Percentiles rank a stretch among this genome's conserved stretches.
These are phyloP conservation scores for Nudaria mundana DNA, from an alignment of 2,888 invertebrate species.

Conservation along the genomic window DNA sequence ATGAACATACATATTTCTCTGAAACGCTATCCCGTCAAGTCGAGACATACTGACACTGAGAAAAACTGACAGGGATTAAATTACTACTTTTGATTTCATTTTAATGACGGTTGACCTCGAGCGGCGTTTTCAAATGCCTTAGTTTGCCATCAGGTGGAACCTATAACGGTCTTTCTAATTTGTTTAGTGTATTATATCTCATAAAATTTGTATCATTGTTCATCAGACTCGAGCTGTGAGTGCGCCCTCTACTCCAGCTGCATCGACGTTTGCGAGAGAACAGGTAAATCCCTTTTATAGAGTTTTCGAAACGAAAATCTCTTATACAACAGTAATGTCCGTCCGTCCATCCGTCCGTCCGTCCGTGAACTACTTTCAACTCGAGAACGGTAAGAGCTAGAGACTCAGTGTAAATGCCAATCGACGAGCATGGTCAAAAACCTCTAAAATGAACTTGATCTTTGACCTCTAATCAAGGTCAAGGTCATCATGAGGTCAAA, in stretches of 20 bases:
- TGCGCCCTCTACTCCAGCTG: conserved; percentile 72
- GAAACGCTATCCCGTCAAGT: conserved; percentile 45
- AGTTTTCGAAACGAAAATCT: too few relatives aligned
- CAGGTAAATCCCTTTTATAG: conserved; percentile 48
- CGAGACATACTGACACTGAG: conserved; percentile 32
- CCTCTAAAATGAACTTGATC: too few relatives aligned
- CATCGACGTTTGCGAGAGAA: conserved; percentile 56
- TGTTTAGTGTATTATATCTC: conserved; percentile 9
- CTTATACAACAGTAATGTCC: too few relatives aligned
- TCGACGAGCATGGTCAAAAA: too few relatives aligned
- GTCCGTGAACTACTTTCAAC: too few relatives aligned
- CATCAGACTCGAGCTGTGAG: conserved; percentile 75
- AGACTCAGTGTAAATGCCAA: too few relatives aligned
- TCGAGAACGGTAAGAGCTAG: too few relatives aligned
- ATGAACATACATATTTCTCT: conserved; percentile 35
- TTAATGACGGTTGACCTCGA: conserved; percentile 54
- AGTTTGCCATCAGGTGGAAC: conserved; percentile 31
- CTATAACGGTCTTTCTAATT: conserved; percentile 13
- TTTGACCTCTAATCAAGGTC: too few relatives aligned
- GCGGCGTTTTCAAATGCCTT: conserved; percentile 33
- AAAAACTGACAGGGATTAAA: conserved; percentile 54
- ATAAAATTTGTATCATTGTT: conserved; percentile 14
- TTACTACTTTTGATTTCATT: conserved; percentile 65
- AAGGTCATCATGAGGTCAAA: too few relatives aligned
- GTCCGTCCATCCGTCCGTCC: too few relatives aligned